Base-by-base conservation (phyloP, 2,888 invertebrate species). In the Oxyscelio sp. region DNA sequence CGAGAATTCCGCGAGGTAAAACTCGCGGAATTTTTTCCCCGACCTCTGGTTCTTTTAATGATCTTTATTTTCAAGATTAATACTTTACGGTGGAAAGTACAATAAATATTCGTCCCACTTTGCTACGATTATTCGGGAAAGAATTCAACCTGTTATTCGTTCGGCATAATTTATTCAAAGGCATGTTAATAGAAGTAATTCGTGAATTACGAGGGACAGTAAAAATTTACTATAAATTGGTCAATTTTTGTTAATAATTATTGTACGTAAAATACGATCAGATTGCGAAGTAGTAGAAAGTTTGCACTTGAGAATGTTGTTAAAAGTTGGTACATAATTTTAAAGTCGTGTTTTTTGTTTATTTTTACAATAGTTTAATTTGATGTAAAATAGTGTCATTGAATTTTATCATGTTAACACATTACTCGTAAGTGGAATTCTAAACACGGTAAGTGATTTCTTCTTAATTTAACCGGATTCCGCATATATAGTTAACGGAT, bases 81-180 rank as follows among this genome's bases (percentile, higher is more conserved):
- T 48, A 54, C 71, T 79, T 79, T 71, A 79, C 65, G 79, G 45
- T 71, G 56, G 71, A 79, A 79, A 79, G 79, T 71, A 79, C 50
- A 56, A 63, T 79, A 70, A 65, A 56, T 34, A 45, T 45, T 19
- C 19, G 45, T 19, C 19, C 45, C 19, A 45, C 45, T 45, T 45
- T 45, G 13, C 34, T 4, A 63, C 19, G 54, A 61, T 78, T 45
- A 19, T 61, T 61, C 31, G 4, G 31, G n/a, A 52, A 34, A 50
- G 61, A 77, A 77, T n/a, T 40, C n/a, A 3, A n/a, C 40, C 3
- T 3, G 40, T 40, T n/a, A n/a, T n/a, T n/a, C 40, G 40, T 40
- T 27, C 40, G n/a, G 31, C 58, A 43, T 66, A 13, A 54, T 27
- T 50, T 66, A 17, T 38, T 34, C 73, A 13, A 0, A 27, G 27